phyloP scores from a whole-genome alignment of 2,113 vertebrate genomes.

The Merops nubicus region DNA sequence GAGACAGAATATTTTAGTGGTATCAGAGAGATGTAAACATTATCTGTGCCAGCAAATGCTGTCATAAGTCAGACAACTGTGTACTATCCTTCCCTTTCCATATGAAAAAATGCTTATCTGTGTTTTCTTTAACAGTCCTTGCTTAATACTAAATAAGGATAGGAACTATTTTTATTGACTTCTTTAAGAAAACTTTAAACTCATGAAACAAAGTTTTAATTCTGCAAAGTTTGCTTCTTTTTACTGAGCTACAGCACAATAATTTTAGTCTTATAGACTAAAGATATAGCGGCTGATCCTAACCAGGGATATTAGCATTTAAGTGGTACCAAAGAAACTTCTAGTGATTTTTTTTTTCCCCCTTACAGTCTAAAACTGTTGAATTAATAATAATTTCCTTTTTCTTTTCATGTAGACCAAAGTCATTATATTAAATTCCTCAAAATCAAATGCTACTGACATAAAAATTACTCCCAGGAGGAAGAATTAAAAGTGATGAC shows the following conservation, averaged over 20 bases:
- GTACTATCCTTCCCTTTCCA: too few relatives aligned
- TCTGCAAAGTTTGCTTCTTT: neutral
- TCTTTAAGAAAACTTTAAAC: neutral
- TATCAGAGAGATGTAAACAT: too few relatives aligned
- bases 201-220: neutral
- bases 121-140: neutral
- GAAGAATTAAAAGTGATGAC: neutral
- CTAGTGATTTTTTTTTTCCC: neutral
- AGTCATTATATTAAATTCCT: slow-evolving; percentile 20
- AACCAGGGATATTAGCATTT: neutral
- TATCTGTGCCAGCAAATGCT: too few relatives aligned
- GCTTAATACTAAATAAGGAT: neutral
- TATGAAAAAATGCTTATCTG: neutral
- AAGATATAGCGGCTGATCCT: neutral
- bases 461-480: slow-evolving; percentile 40
- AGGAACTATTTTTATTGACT: neutral
- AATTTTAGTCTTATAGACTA: neutral
- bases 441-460: slow-evolving; percentile 41
- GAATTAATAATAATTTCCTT: slow-evolving; percentile 37
- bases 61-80: too few relatives aligned
- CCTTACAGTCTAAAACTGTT: slow-evolving; percentile 1
- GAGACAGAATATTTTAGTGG: too few relatives aligned
- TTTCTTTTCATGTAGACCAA: slow-evolving; percentile 44
- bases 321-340: neutral
- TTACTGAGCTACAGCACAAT: neutral